Evolutionary conservation across 2,113 vertebrate genomes (phyloP), one percentile per base, ranked within the genome.

Genomic region (Anguilla japonica): DNA sequence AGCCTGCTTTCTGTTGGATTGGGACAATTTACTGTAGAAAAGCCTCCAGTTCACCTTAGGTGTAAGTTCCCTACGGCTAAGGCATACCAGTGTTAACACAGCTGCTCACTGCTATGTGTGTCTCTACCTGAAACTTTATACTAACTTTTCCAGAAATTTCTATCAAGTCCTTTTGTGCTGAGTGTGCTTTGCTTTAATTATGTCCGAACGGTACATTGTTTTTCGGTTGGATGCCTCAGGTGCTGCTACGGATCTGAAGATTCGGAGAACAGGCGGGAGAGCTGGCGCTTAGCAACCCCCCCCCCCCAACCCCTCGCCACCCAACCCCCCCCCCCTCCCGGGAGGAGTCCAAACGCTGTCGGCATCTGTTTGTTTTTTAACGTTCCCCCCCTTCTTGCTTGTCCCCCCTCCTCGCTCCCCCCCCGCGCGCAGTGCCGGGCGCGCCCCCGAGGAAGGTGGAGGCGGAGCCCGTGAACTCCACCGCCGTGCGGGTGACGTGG

Each of bases 381-480:
- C 71, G 26, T 75, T 8, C 60, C 71, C 26, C n/a, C 34, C 34
- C 34, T 34, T 20, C 9, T 22, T 71, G 63, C 63, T n/a, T 71
- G 63, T 71, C 71, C 15, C 53, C 41, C 7, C 80, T 7, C 41
- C 81, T 83, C 85, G 50, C 22, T 67, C 34, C 85, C 84, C 39
- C 41, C 7, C 80, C 84, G 29, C 88, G 22, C 11, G 11, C 94
- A 99, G 98, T 99, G 98, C 97, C 97, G 16, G 97, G 97, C 46
- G 98, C 98, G 80, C 98, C 98, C 43, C 98, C 98, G 0, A 94
- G 98, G 83, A 98, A 97, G 90, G 97, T 99, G 88, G 97, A 98
- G 92, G 97, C 96, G 0, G 97, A 98, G 7, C 94, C 96, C 0
- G 92, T 98, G 88, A 99, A 99, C 92, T 98, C 98, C 0, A 99